phyloP scores from a whole-genome alignment of 2,113 vertebrate species.

The Solea senegalensis region DNA sequence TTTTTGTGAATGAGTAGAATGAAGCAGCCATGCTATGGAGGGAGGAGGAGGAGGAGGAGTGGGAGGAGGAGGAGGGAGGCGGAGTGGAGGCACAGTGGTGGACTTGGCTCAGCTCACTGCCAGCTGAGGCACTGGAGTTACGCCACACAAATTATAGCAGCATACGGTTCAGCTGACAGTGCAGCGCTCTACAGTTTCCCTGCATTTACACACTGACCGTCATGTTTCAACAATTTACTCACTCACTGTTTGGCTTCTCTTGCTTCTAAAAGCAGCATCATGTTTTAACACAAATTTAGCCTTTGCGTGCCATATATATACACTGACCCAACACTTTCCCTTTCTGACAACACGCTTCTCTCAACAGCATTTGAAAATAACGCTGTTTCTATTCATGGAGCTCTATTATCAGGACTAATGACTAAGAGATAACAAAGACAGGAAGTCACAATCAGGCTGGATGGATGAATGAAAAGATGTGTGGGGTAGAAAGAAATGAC shows the following conservation, averaged over 20 bases:
- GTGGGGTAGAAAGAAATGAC: background rate
- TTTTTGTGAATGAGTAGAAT: conserved; percentile 33
- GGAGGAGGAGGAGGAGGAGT: background rate
- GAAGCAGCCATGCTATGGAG: background rate
- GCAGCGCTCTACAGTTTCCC: conserved; percentile 9
- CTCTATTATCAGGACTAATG: conserved; percentile 24
- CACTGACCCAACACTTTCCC: conserved; percentile 14
- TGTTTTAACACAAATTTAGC: background rate
- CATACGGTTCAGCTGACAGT: conserved; percentile 10
- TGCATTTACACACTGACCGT: background rate
- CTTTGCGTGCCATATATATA: conserved; percentile 3
- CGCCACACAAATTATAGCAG: conserved; percentile 51
- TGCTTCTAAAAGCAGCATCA: background rate
- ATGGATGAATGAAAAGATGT: background rate
- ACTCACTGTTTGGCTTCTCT: background rate
- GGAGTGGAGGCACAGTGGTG: conserved; percentile 10
- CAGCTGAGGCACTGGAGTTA: conserved; percentile 51
- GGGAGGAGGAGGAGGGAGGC: background rate
- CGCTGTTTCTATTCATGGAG: conserved; percentile 29
- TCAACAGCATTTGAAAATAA: conserved; percentile 43
- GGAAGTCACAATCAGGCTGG: background rate
- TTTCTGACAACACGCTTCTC: conserved; percentile 20
- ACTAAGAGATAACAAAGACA: conserved; percentile 39
- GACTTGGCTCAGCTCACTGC: conserved; percentile 33
- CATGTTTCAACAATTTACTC: background rate